Percentiles rank a stretch among this genome's conserved stretches.
Evolutionary conservation across 2,797 vertebrate genomes (phyloP).

Genomic region (Furcifer pardalis): DNA sequence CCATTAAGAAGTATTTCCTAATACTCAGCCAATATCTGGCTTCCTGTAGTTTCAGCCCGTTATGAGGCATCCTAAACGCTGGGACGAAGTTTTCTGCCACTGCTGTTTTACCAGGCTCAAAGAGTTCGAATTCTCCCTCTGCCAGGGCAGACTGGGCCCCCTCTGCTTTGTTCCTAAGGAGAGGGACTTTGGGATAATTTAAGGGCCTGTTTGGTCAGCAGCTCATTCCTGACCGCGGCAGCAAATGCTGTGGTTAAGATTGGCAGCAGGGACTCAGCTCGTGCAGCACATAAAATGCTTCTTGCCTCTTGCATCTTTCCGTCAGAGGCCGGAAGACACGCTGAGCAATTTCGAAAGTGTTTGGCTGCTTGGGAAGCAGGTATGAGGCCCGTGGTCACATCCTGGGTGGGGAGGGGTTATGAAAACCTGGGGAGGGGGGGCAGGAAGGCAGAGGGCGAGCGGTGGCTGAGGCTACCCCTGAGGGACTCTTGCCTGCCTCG

Average conservation of each 20-base stretch:
- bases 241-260: not conserved
- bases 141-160: not conserved
- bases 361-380: not conserved
- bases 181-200: not conserved
- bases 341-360: not conserved
- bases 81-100: too few relatives aligned
- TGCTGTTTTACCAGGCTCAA: too few relatives aligned
- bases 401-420: not conserved
- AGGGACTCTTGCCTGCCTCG: not conserved
- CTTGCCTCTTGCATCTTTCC: not conserved
- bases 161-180: not conserved
- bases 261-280: fast-evolving
- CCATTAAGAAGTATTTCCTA: too few relatives aligned
- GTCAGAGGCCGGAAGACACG: not conserved
- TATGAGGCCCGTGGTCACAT: not conserved
- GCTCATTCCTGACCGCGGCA: not conserved
- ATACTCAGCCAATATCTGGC: too few relatives aligned
- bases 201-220: not conserved
- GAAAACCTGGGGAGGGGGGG: too few relatives aligned
- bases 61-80: too few relatives aligned
- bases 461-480: not conserved
- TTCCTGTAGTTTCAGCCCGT: too few relatives aligned
- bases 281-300: not conserved
- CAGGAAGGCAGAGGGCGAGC: too few relatives aligned
- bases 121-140: too few relatives aligned